phyloP scores from a whole-genome alignment of 2,113 vertebrate genomes.

The Rostratula benghalensis region DNA sequence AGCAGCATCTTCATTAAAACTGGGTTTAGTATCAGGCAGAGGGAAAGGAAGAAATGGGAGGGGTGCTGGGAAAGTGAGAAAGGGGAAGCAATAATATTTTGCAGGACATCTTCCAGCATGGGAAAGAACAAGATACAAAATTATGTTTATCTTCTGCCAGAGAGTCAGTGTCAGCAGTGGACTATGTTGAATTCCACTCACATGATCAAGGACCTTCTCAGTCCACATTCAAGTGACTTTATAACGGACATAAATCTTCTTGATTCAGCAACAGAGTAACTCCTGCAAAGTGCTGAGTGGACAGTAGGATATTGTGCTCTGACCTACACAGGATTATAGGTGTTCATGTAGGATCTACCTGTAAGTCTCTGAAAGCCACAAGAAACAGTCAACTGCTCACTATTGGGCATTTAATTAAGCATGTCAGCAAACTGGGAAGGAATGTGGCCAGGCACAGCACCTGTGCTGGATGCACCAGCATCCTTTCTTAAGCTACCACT shows the following conservation, averaged over 20 bases:
- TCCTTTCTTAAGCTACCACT: background rate
- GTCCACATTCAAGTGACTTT: background rate
- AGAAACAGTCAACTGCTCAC: background rate
- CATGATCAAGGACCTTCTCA: background rate
- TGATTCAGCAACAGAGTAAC: background rate
- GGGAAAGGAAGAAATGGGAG: background rate
- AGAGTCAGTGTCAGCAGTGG: background rate
- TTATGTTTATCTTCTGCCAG: background rate
- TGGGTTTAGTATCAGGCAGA: background rate
- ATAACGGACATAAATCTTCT: background rate
- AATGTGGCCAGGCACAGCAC: background rate
- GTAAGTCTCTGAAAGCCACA: background rate
- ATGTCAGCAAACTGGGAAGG: background rate
- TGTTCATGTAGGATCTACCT: background rate
- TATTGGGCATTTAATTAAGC: background rate
- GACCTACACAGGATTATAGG: fast-evolving
- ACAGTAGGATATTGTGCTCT: background rate
- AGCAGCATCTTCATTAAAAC: constrained; percentile 18
- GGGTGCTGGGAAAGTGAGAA: background rate
- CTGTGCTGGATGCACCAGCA: background rate
- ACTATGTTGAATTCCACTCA: background rate
- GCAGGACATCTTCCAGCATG: background rate
- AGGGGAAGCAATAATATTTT: background rate
- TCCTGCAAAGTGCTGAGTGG: background rate
- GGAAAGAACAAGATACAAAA: background rate